Base-by-base conservation (phyloP, 2,113 vertebrate species). In the Stigmatopora nigra region DNA sequence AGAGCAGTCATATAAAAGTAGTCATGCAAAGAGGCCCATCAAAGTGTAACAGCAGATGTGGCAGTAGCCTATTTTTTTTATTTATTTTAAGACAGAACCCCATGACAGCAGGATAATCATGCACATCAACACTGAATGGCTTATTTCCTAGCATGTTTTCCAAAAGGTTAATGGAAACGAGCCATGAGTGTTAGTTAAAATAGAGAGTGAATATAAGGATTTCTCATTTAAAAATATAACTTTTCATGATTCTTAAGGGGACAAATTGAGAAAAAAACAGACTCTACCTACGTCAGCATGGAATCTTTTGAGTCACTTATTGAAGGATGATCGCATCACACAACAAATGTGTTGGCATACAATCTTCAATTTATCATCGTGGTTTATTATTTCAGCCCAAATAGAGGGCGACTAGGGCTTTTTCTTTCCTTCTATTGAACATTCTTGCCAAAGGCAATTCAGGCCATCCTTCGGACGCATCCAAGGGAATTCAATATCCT, bases 381-480 rank as follows among this genome's bases (percentile, higher is more conserved):
- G 55, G 16, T 59, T 84, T 77, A 45, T 69, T 77, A 78, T 73
- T 74, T 52, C 58, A 69, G 48, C 58, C 70, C 81, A 82, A 82
- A 84, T 78, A 80, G 72, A 65, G 70, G 49, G 14, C 12, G 19
- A 57, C 63, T 13, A n/a, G 56, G 8, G 72, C 61, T 67, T 36
- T 67, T 70, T 47, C 69, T 65, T 13, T 69, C 19, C 11, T 68
- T 62, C 72, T 17, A 68, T 61, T 45, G 49, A 71, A 57, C 48
- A 68, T 57, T 68, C 46, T 5, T 53, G 64, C 78, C 65, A 61
- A 36, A 12, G 61, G 67, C 75, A 68, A 22, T 41, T 14, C 57
- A 1, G 12, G 61, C 20, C 71, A 41, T 62, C 53, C 75, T 56
- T 58, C 22, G 64, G 35, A 71, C 74, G 63, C 63, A 61, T 73